These are phyloP conservation scores for Thomomys bottae DNA, from an alignment of 2,113 vertebrate species.

Conservation along the genomic window DNA sequence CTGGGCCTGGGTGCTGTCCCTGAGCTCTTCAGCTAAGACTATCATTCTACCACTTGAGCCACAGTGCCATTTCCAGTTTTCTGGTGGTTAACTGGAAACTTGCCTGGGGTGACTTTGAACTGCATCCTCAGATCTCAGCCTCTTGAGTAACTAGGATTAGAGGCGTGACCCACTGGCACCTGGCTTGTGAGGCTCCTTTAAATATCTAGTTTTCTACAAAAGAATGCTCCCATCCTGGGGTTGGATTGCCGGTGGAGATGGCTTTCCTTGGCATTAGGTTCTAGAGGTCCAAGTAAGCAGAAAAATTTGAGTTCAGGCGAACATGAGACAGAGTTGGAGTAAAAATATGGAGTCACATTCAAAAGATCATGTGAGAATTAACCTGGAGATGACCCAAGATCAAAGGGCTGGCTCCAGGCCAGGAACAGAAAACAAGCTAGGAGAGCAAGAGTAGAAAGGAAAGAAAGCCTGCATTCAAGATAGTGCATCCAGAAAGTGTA, in stretches of 20 bases:
- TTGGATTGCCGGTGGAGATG: background rate
- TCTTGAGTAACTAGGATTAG: too few relatives aligned
- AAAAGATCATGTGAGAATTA: background rate
- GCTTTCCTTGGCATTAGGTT: background rate
- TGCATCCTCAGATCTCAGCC: too few relatives aligned
- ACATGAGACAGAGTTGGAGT: background rate
- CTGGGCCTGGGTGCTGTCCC: too few relatives aligned
- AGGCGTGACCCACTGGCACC: too few relatives aligned
- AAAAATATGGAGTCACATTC: conserved; percentile 4
- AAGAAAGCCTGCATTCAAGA: background rate
- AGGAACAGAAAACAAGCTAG: conserved; percentile 18
- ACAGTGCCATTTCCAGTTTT: too few relatives aligned
- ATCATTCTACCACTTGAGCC: too few relatives aligned
- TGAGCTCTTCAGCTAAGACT: too few relatives aligned
- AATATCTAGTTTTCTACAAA: background rate
- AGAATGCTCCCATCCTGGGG: background rate
- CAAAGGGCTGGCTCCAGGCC: background rate
- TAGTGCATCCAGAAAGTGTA: background rate
- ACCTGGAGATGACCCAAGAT: background rate
- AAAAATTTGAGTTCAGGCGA: background rate
- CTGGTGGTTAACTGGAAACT: too few relatives aligned
- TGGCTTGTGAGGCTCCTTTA: background rate
- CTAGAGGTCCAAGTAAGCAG: background rate
- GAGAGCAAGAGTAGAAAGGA: background rate
- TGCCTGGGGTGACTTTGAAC: too few relatives aligned